These are phyloP conservation scores for Panthera uncia DNA, from an alignment of 2,113 vertebrate genomes.

Conservation along the genomic window DNA sequence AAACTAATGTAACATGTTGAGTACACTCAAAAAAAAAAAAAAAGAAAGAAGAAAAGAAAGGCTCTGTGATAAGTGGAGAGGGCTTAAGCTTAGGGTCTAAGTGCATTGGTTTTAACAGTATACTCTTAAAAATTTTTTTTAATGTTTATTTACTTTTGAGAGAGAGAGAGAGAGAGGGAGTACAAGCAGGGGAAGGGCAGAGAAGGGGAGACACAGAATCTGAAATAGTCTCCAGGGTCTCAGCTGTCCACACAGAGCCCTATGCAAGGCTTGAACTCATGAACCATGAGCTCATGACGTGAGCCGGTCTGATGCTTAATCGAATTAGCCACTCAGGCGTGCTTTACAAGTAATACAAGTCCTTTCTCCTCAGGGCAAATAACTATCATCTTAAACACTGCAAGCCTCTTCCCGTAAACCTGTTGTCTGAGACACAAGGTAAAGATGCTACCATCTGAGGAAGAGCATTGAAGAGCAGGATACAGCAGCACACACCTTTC, in stretches of 20 bases:
- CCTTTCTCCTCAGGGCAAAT: not conserved
- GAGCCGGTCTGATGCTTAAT: no score
- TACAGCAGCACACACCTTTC: fast-evolving
- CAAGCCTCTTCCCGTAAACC: not conserved
- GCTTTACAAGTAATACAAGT: no score
- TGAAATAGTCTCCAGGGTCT: no score
- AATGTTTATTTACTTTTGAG: no score
- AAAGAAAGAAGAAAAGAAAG: not conserved
- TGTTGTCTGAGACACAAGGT: not conserved
- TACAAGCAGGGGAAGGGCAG: no score
- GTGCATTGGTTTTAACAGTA: not conserved
- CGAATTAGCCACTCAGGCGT: no score
- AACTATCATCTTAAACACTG: not conserved
- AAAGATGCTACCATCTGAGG: not conserved
- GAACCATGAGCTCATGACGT: no score
- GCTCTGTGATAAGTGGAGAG: not conserved
- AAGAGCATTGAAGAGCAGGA: not conserved
- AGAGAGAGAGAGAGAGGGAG: no score
- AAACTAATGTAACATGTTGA: not conserved
- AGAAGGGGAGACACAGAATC: no score
- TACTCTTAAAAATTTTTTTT: not conserved
- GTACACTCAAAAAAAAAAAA: not conserved
- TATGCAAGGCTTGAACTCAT: no score
- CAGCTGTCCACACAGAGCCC: no score
- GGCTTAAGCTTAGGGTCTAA: not conserved